Evolutionary conservation across 2,797 vertebrate genomes (phyloP).

Genomic region (Danio albolineatus): DNA sequence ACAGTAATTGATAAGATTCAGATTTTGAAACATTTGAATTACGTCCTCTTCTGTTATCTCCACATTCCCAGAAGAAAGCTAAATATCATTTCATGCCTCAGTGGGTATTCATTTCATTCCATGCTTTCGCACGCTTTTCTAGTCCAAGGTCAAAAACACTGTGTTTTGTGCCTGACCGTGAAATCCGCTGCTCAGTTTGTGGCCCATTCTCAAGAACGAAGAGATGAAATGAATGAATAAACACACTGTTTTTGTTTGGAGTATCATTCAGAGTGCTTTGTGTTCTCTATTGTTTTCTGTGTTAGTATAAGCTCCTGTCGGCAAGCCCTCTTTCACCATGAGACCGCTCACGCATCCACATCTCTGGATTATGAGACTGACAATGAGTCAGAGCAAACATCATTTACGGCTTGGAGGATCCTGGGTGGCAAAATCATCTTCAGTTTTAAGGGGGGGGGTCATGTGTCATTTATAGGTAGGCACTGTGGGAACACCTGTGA

Average conservation of each 20-base stretch:
- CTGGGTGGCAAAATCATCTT: background rate
- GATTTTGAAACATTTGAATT: slow-evolving; percentile 14
- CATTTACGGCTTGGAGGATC: background rate
- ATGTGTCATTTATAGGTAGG: slow-evolving; percentile 7
- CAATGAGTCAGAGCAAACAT: slow-evolving; percentile 24
- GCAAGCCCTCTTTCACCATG: background rate
- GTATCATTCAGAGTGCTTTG: slow-evolving; percentile 12
- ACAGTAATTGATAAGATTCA: background rate
- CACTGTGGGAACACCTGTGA: background rate
- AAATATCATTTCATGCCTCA: slow-evolving; percentile 2
- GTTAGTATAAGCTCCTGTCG: slow-evolving; percentile 5
- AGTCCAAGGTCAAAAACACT: slow-evolving; percentile 19
- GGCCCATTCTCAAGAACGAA: slow-evolving; percentile 21
- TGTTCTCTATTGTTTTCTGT: slow-evolving; percentile 3
- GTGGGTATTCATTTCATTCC: slow-evolving; percentile 18
- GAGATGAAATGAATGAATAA: slow-evolving; percentile 25
- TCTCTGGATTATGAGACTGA: slow-evolving; percentile 5
- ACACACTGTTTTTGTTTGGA: background rate
- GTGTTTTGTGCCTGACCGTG: slow-evolving; percentile 8
- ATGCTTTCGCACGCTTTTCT: slow-evolving; percentile 5
- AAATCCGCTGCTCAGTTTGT: slow-evolving; percentile 18
- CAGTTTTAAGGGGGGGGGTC: background rate
- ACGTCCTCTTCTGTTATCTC: background rate
- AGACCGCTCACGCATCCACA: background rate
- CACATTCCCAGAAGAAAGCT: background rate